Base-by-base conservation (phyloP, 1,140 invertebrate species). In the Samia ricini region DNA sequence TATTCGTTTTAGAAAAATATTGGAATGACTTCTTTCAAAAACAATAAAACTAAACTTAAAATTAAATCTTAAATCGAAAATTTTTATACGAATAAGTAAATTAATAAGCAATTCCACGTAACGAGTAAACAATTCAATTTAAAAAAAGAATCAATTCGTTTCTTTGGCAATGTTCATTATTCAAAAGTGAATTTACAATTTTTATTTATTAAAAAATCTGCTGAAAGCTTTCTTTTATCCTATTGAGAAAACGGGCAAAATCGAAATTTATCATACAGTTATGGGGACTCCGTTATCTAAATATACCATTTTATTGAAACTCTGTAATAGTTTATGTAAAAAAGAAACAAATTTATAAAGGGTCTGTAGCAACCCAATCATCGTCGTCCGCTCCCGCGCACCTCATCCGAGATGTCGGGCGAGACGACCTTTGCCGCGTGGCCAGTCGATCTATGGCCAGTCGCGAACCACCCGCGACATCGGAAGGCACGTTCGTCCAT, bases 131-230 rank as follows among this genome's bases (percentile, higher is more conserved):
- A 42, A 42, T 42, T 42, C 33, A 42, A 15, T 42, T 42, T 15
- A 15, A 42, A 42, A 22, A 22, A 64, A 71, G 73, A 81, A 83
- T 87, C 81, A 80, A 85, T 75, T 85, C 76, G 75, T 67, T 80
- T 89, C 87, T 89, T 89, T 89, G 87, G 87, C 87, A 89, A 88
- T 85, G 83, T 85, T 82, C 48, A 72, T 64, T 84, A 85, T 88
- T 89, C 84, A 89, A 89, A 89, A 86, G 83, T 88, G 87, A 80
- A 85, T 89, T 89, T 85, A 88, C 86, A 89, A 88, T 89, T 88
- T 87, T 77, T 66, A 68, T 67, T 71, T 72, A 71, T 59, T 55
- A 66, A 63, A 52, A 83, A 82, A 85, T 74, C 83, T 76, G 79
- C 83, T 52, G 72, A 63, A 83, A 85, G 80, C 79, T 64, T 79